A percentile compares a stretch with the other conserved stretches of the same genome.
These are phyloP conservation scores for Myrmecophaga tridactyla DNA, from an alignment of 2,113 vertebrate genomes.

Conservation along the genomic window DNA sequence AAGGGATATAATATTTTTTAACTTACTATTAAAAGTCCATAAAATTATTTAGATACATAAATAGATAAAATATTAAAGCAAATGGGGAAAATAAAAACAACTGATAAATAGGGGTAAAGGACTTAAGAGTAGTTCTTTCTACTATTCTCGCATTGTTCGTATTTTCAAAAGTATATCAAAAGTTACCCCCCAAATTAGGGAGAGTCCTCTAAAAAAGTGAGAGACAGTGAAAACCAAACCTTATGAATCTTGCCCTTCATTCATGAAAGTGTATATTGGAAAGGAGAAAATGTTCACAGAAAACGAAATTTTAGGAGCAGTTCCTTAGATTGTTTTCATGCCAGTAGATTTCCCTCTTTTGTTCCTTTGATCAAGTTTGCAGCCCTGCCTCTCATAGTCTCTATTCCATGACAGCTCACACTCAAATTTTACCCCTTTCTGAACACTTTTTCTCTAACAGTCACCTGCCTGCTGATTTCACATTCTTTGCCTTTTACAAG, in stretches of 20 bases:
- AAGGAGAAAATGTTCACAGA: background rate
- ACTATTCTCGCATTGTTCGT: background rate
- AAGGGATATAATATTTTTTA: background rate
- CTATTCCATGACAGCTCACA: too few relatives aligned
- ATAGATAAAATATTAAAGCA: background rate
- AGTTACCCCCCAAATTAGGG: background rate
- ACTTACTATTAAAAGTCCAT: background rate
- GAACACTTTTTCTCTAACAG: background rate
- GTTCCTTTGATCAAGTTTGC: background rate
- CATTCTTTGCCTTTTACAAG: background rate
- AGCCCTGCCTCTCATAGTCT: background rate
- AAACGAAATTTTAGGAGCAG: background rate
- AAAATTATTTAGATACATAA: background rate
- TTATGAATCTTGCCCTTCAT: background rate
- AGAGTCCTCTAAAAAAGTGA: background rate
- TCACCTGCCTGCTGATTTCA: background rate
- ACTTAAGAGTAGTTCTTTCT: background rate
- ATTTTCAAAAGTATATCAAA: background rate
- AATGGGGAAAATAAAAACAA: background rate
- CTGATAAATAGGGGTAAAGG: background rate
- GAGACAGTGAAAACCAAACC: background rate
- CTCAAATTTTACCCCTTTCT: background rate
- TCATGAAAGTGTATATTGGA: background rate
- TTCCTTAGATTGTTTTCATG: background rate
- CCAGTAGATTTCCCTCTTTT: background rate